Conservation (phyloP, 2,113 vertebrate genomes). For the Terrapene triunguis region DNA sequence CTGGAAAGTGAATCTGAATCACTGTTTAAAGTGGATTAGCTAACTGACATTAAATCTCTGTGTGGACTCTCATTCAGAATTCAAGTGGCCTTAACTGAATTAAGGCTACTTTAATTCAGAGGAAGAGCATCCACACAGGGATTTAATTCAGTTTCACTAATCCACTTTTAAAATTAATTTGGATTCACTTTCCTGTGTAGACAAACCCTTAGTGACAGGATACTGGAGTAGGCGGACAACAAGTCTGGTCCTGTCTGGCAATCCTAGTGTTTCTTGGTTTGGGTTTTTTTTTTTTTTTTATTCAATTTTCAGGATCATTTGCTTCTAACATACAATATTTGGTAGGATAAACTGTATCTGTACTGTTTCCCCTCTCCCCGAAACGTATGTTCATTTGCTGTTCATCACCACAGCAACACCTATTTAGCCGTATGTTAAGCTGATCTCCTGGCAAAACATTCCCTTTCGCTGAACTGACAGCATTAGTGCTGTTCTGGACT, state of each 20-base stretch:
- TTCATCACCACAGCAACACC: fast-evolving
- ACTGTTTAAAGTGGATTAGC: not conserved
- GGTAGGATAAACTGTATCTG: fast-evolving
- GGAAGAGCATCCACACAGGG: not conserved
- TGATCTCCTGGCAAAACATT: not conserved
- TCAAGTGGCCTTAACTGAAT: no score
- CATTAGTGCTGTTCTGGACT: not conserved
- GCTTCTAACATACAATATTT: not conserved
- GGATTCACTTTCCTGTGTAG: not conserved
- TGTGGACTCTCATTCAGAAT: not conserved
- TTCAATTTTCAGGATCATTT: not conserved
- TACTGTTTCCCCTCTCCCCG: fast-evolving
- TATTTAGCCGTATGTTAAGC: fast-evolving
- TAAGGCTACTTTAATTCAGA: not conserved
- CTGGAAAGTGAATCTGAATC: not conserved
- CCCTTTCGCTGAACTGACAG: fast-evolving
- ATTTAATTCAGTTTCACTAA: not conserved
- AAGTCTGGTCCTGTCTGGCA: not conserved
- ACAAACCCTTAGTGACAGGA: fast-evolving
- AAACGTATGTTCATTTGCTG: fast-evolving
- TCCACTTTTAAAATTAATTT: not conserved
- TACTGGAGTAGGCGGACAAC: fast-evolving
- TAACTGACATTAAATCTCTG: not conserved
- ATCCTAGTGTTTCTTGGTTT: fast-evolving
- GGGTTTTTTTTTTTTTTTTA: not conserved